Base-by-base conservation (phyloP, 2,797 vertebrate genomes). In the Rhinophrynus dorsalis region DNA sequence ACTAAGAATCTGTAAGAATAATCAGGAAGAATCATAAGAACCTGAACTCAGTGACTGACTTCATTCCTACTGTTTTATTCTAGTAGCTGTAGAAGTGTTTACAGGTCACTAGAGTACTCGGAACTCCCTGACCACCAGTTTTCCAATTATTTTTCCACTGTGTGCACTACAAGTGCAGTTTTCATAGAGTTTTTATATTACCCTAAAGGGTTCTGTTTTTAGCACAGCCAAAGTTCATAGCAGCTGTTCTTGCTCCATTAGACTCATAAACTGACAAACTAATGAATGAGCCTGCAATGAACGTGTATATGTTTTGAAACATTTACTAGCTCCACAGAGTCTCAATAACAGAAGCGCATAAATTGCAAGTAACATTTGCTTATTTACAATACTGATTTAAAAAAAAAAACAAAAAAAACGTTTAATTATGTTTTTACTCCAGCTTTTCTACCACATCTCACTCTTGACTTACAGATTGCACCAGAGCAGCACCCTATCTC, bases 91-190 rank as follows among this genome's bases (percentile, higher is more conserved):
- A 76, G 69, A 82, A 79, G 76, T 23, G 73, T 78, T 80, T 78
- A 77, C 69, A 82, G 62, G 76, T 76, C 71, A 74, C 17, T 2
- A 64, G 71, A 75, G 77, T 26, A 24, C 5, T 38, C 23, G 35
- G 38, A 76, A 62, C 21, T 79, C 82, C 78, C 80, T 62, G 67
- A 75, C 61, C 50, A 32, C 68, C 77, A 73, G 73, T 75, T 81
- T 67, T 83, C 71, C 77, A 76, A 82, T 82, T 81, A 78, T 79
- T 79, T 73, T 77, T 76, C 58, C 68, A 26, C 24, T 73, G 67
- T 68, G 57, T 69, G 68, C 44, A 6, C 38, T 59, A 62, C 67
- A 55, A 15, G 21, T 78, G 73, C 55, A 60, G 35, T 52, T 82
- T 74, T 45, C 58, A 74, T 77, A 26, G 4, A 51, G 59, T 72